A percentile compares a stretch with the other conserved stretches of the same genome.
These are phyloP conservation scores for Palaemon carinicauda DNA, from an alignment of 1,140 invertebrate species.

Conservation along the genomic window DNA sequence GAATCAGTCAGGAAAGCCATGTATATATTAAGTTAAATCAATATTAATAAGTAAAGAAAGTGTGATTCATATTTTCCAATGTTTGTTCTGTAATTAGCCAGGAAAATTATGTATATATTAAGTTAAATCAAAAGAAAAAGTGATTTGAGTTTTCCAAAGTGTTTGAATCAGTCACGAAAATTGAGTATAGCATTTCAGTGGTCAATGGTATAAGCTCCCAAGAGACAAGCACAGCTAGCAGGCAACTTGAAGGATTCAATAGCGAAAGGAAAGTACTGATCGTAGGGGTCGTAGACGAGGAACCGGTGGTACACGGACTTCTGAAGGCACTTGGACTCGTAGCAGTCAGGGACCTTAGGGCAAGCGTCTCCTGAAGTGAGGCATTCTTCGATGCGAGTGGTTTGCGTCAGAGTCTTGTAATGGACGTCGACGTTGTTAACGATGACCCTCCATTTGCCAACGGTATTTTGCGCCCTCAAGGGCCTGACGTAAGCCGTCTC, in stretches of 20 bases:
- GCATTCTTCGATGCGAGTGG: conserved; percentile 53
- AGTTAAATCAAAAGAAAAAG: too few relatives aligned
- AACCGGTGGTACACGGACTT: conserved; percentile 62
- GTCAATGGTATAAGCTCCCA: conserved; percentile 55
- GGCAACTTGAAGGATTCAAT: conserved; percentile 62
- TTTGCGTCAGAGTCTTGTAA: conserved; percentile 58
- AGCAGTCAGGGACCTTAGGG: conserved; percentile 61
- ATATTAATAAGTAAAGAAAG: too few relatives aligned
- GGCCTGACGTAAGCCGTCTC: conserved; percentile 60
- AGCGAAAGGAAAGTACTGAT: conserved; percentile 62
- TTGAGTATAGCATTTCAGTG: not conserved
- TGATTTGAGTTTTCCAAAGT: too few relatives aligned
- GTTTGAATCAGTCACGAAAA: too few relatives aligned
- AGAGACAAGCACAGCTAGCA: conserved; percentile 60
- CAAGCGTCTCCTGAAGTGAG: conserved; percentile 50
- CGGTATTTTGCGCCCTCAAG: conserved; percentile 60
- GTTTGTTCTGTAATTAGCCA: too few relatives aligned
- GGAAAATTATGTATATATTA: too few relatives aligned
- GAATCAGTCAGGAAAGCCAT: too few relatives aligned
- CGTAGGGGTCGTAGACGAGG: conserved; percentile 61
- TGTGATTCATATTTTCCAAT: too few relatives aligned
- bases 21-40: too few relatives aligned
- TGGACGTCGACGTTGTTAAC: conserved; percentile 61
- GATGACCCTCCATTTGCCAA: conserved; percentile 62
- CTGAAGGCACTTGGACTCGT: conserved; percentile 61